Evolutionary conservation across 1,140 invertebrate species (phyloP).

Genomic region (Aphis gossypii): DNA sequence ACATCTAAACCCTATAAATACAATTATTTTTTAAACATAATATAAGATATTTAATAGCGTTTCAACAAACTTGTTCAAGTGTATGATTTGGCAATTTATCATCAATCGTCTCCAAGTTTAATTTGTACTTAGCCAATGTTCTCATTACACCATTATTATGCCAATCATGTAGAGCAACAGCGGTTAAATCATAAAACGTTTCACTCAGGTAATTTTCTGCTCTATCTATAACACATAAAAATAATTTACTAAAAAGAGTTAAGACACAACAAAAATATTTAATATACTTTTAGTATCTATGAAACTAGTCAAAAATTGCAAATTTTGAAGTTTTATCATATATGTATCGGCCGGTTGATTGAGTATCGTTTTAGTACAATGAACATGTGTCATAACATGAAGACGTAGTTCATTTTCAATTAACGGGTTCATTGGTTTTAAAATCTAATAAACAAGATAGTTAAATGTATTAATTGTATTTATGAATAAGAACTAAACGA

Average conservation of each 20-base stretch:
- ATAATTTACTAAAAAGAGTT: slow-evolving; percentile 32
- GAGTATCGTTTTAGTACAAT: not conserved
- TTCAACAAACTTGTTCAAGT: slow-evolving; percentile 78
- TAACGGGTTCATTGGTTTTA: slow-evolving; percentile 27
- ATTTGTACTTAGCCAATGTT: slow-evolving; percentile 86
- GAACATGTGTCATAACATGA: slow-evolving; percentile 36
- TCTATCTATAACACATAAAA: slow-evolving; percentile 66
- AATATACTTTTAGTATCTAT: slow-evolving; percentile 65
- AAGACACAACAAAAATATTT: not conserved
- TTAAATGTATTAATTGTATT: not conserved
- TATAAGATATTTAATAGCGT: not conserved
- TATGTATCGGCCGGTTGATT: slow-evolving; percentile 61
- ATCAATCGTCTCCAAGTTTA: slow-evolving; percentile 81
- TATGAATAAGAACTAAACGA: not conserved
- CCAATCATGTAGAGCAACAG: slow-evolving; percentile 97
- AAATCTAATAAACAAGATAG: slow-evolving; percentile 32
- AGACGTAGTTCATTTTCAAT: slow-evolving; percentile 53
- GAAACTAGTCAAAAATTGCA: slow-evolving; percentile 65
- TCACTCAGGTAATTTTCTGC: slow-evolving; percentile 92
- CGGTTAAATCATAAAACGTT: slow-evolving; percentile 97
- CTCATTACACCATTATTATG: slow-evolving; percentile 97
- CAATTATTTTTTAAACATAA: not conserved
- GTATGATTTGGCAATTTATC: slow-evolving; percentile 95
- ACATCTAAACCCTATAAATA: slow-evolving; percentile 87
- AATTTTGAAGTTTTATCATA: slow-evolving; percentile 65